Conservation (phyloP, 2,888 invertebrate species). For the Oasisia sp. region DNA sequence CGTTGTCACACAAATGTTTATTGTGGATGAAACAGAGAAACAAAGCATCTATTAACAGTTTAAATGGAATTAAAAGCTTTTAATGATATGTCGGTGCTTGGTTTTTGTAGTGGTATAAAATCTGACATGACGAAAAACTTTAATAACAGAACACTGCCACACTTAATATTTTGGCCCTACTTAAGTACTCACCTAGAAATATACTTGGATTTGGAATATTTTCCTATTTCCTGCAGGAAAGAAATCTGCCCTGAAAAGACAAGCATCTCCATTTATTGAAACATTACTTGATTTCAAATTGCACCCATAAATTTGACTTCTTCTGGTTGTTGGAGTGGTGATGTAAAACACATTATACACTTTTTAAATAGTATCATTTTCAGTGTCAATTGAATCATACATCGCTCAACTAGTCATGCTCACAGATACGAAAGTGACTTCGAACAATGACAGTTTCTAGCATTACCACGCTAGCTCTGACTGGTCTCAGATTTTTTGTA, state of each 20-base stretch:
- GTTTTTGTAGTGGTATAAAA: background rate
- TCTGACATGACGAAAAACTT: background rate
- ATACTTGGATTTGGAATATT: constrained; percentile 21
- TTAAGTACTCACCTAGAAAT: background rate
- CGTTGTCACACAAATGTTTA: background rate
- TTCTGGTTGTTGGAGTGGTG: no score
- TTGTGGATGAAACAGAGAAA: background rate
- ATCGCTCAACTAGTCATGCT: background rate
- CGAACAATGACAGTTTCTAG: background rate
- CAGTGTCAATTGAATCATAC: background rate
- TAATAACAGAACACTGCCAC: background rate
- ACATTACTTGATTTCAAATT: background rate
- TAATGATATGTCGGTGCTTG: background rate
- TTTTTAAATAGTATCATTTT: background rate
- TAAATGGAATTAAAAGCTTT: background rate
- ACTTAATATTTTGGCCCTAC: background rate
- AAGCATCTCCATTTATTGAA: background rate
- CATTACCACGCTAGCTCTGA: no score
- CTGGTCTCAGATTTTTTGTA: no score
- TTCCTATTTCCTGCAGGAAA: constrained; percentile 25
- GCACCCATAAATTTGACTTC: no score
- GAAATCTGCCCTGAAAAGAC: constrained; percentile 20
- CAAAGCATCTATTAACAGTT: background rate
- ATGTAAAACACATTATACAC: no score
- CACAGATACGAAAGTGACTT: background rate